A percentile compares a stretch with the other conserved stretches of the same genome.
These are phyloP conservation scores for Rhinolophus sinicus DNA, from an alignment of 2,113 vertebrate species.

Conservation along the genomic window DNA sequence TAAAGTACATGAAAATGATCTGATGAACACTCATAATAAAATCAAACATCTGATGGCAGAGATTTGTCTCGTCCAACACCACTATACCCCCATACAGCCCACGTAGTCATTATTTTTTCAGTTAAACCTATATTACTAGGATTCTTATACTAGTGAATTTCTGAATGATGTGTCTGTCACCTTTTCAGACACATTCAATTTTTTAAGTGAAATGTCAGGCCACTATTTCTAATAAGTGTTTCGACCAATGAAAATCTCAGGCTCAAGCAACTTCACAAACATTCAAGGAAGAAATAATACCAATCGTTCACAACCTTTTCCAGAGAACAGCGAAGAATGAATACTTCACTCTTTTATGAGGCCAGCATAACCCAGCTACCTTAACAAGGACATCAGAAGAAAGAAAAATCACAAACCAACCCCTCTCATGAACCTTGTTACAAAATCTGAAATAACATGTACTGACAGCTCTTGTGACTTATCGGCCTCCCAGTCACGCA, in stretches of 20 bases:
- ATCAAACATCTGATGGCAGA: background rate
- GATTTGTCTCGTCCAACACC: background rate
- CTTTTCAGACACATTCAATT: background rate
- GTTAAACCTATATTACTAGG: background rate
- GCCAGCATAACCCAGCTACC: background rate
- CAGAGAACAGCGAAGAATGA: background rate
- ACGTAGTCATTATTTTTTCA: background rate
- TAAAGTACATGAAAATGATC: background rate
- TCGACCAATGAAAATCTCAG: background rate
- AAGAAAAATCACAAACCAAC: background rate
- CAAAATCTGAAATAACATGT: background rate
- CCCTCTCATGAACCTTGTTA: background rate
- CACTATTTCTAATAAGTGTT: background rate
- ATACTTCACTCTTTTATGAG: background rate
- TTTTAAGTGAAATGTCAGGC: background rate
- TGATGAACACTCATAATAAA: background rate
- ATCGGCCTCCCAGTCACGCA: background rate
- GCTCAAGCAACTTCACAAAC: background rate
- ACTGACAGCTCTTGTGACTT: background rate
- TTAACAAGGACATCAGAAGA: background rate
- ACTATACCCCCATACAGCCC: background rate
- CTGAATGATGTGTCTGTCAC: background rate
- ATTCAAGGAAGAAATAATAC: background rate
- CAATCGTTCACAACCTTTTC: background rate
- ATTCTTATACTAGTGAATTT: background rate